These are phyloP conservation scores for Cettia cetti DNA, from an alignment of 2,113 vertebrate species.

Conservation along the genomic window DNA sequence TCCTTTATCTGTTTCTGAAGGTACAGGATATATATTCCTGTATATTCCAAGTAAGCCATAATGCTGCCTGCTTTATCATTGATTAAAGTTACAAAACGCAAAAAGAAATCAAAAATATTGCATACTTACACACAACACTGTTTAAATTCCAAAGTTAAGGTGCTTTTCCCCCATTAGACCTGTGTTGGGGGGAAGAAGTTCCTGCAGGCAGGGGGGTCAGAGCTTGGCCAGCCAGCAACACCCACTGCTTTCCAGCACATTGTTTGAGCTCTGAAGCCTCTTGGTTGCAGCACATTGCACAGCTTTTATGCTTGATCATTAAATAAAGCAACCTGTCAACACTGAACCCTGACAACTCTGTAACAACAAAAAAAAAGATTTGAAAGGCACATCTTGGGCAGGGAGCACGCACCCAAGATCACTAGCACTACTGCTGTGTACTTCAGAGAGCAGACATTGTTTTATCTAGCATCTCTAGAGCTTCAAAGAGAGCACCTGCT, in stretches of 20 bases:
- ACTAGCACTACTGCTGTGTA: not conserved
- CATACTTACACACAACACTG: not conserved
- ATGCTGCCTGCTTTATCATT: not conserved
- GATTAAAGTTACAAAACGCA: not conserved
- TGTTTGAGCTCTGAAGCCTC: not conserved
- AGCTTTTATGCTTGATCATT: not conserved
- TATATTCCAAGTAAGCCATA: not conserved
- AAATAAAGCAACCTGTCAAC: not conserved
- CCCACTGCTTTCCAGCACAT: not conserved
- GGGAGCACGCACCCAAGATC: not conserved
- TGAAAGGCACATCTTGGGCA: not conserved
- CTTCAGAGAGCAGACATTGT: not conserved
- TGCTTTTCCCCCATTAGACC: not conserved
- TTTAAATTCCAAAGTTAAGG: not conserved
- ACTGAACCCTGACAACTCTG: not conserved
- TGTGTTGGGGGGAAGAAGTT: accelerated
- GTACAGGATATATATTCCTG: accelerated
- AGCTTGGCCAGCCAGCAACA: not conserved
- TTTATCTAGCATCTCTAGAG: not conserved
- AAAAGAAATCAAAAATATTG: not conserved
- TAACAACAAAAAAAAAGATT: not conserved
- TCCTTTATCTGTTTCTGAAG: not conserved
- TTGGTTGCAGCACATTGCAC: not conserved
- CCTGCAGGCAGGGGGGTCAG: not conserved
- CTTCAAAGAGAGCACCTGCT: not conserved